Conservation (phyloP, 2,113 vertebrate species). For the Eudyptes chrysolophus region DNA sequence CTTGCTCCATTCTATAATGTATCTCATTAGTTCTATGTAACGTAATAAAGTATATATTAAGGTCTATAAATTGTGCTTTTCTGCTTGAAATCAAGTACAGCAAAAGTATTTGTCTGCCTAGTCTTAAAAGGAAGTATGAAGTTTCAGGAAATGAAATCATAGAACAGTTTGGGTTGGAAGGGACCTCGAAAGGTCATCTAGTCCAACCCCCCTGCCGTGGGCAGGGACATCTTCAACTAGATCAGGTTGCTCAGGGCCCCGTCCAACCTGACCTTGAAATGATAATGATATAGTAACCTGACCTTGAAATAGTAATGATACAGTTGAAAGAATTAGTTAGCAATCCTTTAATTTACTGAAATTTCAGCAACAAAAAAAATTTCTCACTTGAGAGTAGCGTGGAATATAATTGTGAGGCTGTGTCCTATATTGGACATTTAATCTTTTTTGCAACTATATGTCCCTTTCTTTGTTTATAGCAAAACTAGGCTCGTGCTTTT, state of each 20-base stretch:
- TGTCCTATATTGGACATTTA: not conserved
- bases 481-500: not conserved
- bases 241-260: not conserved
- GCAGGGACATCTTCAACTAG: not conserved
- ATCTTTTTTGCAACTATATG: not conserved
- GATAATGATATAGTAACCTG: not conserved
- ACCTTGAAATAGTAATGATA: not conserved
- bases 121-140: not conserved
- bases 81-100: not conserved
- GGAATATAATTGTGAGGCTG: not conserved
- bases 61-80: not conserved
- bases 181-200: not conserved
- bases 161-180: not conserved
- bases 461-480: not conserved
- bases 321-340: not conserved
- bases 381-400: not conserved
- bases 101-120: not conserved
- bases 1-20: not conserved
- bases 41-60: not conserved
- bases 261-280: not conserved
- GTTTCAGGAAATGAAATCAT: not conserved
- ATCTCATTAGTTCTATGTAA: not conserved
- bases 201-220: not conserved
- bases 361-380: not conserved
- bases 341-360: not conserved